Evolutionary conservation across 2,113 vertebrate species (phyloP).

Genomic region (Syngnathus typhle): DNA sequence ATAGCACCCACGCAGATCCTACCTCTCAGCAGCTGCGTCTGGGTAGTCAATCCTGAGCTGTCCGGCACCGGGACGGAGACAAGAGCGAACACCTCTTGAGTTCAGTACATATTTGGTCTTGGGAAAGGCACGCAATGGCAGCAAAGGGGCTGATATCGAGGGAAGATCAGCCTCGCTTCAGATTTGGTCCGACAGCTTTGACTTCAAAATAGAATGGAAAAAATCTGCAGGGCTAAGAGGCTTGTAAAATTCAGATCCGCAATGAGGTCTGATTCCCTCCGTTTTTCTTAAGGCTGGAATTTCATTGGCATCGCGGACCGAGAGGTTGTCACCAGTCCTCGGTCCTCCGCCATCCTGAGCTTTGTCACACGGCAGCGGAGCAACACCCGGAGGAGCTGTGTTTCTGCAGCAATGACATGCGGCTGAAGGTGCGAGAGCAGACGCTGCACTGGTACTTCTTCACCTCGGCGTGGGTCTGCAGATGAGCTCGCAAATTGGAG

Average conservation of each 20-base stretch:
- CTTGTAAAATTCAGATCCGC: slow-evolving; percentile 47
- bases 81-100: slow-evolving; percentile 54
- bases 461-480: slow-evolving; percentile 94
- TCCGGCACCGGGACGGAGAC: slow-evolving; percentile 53
- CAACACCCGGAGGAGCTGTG: slow-evolving; percentile 87
- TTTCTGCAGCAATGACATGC: slow-evolving; percentile 94
- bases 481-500: slow-evolving; percentile 94
- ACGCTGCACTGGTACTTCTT: slow-evolving; percentile 94
- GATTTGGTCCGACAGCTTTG: slow-evolving; percentile 51
- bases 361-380: slow-evolving; percentile 64
- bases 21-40: slow-evolving; percentile 70
- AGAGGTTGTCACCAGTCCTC: slow-evolving; percentile 29
- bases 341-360: slow-evolving; percentile 37
- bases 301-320: slow-evolving; percentile 35
- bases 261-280: slow-evolving; percentile 37
- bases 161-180: slow-evolving; percentile 40
- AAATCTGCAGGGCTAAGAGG: slow-evolving; percentile 32
- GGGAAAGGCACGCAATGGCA: slow-evolving; percentile 49
- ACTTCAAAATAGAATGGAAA: slow-evolving; percentile 24
- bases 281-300: slow-evolving; percentile 35
- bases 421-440: slow-evolving; percentile 93
- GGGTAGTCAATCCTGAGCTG: slow-evolving; percentile 52
- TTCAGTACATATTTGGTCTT: slow-evolving; percentile 58
- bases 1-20: slow-evolving; percentile 63
- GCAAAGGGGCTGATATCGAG: slow-evolving; percentile 40